phyloP scores from a whole-genome alignment of 2,888 invertebrate species.

The Phyto melanocephala region DNA sequence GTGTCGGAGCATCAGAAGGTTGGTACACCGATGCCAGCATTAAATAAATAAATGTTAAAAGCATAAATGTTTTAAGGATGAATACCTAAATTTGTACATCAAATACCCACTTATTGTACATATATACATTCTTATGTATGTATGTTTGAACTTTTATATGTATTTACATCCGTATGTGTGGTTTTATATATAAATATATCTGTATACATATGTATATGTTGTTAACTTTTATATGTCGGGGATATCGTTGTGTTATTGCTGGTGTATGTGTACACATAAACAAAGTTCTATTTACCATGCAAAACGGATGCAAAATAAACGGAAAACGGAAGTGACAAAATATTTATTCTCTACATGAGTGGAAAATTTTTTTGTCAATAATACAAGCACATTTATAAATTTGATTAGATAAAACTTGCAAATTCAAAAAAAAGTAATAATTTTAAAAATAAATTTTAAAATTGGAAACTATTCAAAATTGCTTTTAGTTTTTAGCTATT shows the following conservation, averaged over 20 bases:
- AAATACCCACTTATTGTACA: neutral
- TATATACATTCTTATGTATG: no score
- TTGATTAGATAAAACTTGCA: conserved; percentile 16
- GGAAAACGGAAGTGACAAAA: conserved; percentile 65
- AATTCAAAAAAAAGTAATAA: neutral
- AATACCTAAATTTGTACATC: conserved; percentile 3
- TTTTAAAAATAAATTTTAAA: no score
- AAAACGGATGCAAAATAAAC: conserved; percentile 55
- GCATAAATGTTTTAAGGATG: neutral
- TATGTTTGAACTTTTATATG: neutral
- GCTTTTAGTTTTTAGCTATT: neutral
- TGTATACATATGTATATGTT: neutral
- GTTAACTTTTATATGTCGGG: neutral
- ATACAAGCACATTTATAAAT: conserved; percentile 21
- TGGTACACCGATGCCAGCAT: no score
- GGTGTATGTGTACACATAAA: neutral
- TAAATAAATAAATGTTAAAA: conserved; percentile 22
- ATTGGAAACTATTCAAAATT: no score
- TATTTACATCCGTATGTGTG: no score
- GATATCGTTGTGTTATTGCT: neutral
- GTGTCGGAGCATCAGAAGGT: no score
- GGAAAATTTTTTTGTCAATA: conserved; percentile 56
- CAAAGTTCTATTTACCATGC: conserved; percentile 19
- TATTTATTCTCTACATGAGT: conserved; percentile 56
- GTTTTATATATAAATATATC: no score